phyloP scores from a whole-genome alignment of 2,113 vertebrate species.

The Phrynosoma blainvillii region DNA sequence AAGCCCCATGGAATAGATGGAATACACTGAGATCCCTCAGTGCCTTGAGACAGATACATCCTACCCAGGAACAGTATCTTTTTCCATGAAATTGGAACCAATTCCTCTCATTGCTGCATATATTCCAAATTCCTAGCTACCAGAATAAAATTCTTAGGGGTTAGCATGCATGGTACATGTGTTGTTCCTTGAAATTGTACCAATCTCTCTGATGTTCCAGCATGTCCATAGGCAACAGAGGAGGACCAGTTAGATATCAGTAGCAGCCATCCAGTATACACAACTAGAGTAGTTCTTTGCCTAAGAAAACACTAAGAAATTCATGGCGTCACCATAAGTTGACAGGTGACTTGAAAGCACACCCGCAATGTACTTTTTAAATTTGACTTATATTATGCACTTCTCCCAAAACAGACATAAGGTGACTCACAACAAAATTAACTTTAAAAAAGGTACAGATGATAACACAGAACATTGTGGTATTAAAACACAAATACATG shows the following conservation, averaged over 20 bases:
- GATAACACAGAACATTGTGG: too few relatives aligned
- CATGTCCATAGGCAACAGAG: not conserved
- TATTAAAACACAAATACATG: too few relatives aligned
- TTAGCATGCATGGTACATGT: not conserved
- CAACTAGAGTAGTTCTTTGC: not conserved
- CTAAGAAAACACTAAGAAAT: too few relatives aligned
- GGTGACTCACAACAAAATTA: too few relatives aligned
- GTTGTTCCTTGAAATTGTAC: not conserved
- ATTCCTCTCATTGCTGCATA: not conserved
- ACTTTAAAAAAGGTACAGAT: too few relatives aligned
- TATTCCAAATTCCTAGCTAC: not conserved
- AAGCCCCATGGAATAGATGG: not conserved
- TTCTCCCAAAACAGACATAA: too few relatives aligned
- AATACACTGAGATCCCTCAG: not conserved
- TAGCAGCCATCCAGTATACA: too few relatives aligned
- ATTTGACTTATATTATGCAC: too few relatives aligned
- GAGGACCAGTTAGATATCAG: not conserved
- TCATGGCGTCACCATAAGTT: too few relatives aligned
- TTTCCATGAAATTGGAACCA: not conserved
- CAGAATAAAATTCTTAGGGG: not conserved
- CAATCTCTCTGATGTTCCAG: not conserved
- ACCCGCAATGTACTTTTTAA: too few relatives aligned
- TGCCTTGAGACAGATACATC: not conserved
- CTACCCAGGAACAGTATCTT: not conserved
- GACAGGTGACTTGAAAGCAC: too few relatives aligned